Evolutionary conservation across 2,888 invertebrate species (phyloP).

Genomic region (Pheosia gnoma): DNA sequence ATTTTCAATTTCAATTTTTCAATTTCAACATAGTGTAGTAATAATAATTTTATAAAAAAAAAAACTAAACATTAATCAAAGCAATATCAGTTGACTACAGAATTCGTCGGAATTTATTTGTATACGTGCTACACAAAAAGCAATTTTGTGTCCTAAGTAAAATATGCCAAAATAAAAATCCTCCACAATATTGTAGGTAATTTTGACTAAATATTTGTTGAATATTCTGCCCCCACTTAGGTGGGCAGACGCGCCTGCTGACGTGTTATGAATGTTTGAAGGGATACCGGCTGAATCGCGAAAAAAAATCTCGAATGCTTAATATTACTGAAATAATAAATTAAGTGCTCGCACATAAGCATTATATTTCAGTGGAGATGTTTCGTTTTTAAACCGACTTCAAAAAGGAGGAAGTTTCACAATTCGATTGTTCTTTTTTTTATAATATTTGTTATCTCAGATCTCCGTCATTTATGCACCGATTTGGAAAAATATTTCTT

Average conservation of each 20-base stretch:
- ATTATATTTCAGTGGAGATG: background rate
- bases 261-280: background rate
- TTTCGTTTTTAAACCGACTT: too few species aligned
- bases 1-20: too few species aligned
- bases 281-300: background rate
- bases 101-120: background rate
- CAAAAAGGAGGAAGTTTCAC: too few species aligned
- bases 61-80: background rate
- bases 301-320: conserved; percentile 1
- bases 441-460: too few species aligned
- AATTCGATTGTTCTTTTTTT: too few species aligned
- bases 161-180: background rate
- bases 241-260: background rate
- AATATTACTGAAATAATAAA: conserved; percentile 4
- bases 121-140: background rate
- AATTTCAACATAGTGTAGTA: too few species aligned
- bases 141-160: background rate
- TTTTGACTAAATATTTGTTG: background rate
- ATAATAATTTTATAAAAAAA: background rate
- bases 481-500: too few species aligned
- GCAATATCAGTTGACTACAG: background rate
- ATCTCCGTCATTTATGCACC: too few species aligned
- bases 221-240: background rate
- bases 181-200: background rate
- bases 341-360: background rate